phyloP scores from a whole-genome alignment of 92 coral and sea anemone genomes.

The Epizoanthus stellaris region DNA sequence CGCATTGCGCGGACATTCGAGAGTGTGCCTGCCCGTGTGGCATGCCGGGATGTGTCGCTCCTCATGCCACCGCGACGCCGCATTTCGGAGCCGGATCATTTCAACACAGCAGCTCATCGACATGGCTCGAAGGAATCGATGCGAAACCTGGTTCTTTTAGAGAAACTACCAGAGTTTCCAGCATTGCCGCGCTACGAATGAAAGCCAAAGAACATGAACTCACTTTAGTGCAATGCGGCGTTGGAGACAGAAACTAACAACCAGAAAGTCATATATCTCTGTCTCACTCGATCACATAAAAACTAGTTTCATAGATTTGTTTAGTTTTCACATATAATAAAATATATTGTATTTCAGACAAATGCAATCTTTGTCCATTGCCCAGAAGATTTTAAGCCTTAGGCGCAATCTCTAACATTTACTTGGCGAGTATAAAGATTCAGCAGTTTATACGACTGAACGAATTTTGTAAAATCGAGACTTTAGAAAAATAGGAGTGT shows the following conservation, averaged over 20 bases:
- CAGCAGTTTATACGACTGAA: neutral
- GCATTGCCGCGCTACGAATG: slow-evolving; percentile 88
- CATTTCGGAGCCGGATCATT: slow-evolving; percentile 26
- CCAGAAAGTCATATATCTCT: neutral
- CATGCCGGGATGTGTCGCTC: slow-evolving; percentile 14
- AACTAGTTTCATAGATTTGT: neutral
- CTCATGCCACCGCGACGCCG: neutral
- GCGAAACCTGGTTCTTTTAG: slow-evolving; percentile 36
- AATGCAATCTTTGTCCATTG: too few species aligned
- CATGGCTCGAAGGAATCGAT: slow-evolving; percentile 38
- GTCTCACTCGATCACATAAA: neutral
- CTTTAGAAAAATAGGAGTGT: neutral
- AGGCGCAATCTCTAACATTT: too few species aligned
- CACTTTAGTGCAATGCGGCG: slow-evolving; percentile 67
- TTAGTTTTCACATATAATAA: neutral
- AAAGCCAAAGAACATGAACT: slow-evolving; percentile 97
- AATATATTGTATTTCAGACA: too few species aligned
- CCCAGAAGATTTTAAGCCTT: too few species aligned
- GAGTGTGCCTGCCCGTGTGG: slow-evolving; percentile 39
- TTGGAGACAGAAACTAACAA: slow-evolving; percentile 43
- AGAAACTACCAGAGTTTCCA: slow-evolving; percentile 80
- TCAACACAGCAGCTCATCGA: slow-evolving; percentile 19
- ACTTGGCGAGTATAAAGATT: too few species aligned
- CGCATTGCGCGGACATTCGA: slow-evolving; percentile 28
- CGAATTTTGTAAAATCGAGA: neutral